phyloP scores from a whole-genome alignment of 2,113 vertebrate species.

The Daphoenositta chrysoptera region DNA sequence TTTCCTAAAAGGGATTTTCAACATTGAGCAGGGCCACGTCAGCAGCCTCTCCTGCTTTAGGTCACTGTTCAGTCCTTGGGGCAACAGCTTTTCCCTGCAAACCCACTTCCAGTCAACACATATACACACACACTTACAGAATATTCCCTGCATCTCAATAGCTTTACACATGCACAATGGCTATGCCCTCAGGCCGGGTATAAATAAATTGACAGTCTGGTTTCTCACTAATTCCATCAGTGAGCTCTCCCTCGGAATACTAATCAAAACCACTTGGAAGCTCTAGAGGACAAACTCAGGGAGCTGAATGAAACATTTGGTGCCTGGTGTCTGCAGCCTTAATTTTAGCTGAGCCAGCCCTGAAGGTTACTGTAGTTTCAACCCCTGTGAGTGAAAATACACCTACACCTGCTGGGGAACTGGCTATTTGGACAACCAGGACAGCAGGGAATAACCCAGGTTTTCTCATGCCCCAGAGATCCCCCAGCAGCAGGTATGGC shows the following conservation, averaged over 20 bases:
- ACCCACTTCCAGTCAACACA: neutral
- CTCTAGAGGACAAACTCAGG: neutral
- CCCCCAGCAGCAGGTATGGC: neutral
- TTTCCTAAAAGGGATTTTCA: neutral
- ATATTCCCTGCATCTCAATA: slow-evolving; percentile 24
- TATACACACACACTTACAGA: neutral
- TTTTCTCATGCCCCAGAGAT: neutral
- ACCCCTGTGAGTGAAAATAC: neutral
- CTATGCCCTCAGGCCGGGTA: slow-evolving; percentile 52
- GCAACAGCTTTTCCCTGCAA: slow-evolving; percentile 26
- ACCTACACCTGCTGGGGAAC: neutral
- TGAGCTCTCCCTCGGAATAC: slow-evolving; percentile 31
- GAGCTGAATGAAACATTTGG: neutral
- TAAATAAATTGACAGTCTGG: slow-evolving; percentile 67
- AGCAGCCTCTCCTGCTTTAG: neutral
- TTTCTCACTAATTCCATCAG: slow-evolving; percentile 55
- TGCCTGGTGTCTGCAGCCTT: neutral
- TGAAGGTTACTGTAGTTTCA: neutral
- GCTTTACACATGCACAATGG: slow-evolving; percentile 30
- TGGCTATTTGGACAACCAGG: neutral
- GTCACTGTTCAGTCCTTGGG: neutral
- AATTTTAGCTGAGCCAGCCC: neutral
- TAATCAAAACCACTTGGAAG: slow-evolving; percentile 13
- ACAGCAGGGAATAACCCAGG: neutral
- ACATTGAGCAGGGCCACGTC: neutral